A percentile compares a stretch with the other conserved stretches of the same genome.
Evolutionary conservation across 2,797 vertebrate species (phyloP).

Genomic region (Squalus acanthias): DNA sequence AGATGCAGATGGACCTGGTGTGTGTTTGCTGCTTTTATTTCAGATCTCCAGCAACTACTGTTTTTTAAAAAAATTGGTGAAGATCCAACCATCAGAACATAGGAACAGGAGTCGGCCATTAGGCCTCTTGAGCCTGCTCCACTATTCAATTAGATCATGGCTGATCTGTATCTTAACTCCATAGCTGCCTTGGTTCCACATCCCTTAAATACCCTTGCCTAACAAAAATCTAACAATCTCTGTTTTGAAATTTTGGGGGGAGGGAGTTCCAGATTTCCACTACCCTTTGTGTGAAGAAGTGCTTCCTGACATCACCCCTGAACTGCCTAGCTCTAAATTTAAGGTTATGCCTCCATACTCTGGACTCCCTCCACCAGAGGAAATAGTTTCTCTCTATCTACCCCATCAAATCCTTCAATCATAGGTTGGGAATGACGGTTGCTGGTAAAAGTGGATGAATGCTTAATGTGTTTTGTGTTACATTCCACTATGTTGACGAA

Average conservation of each 20-base stretch:
- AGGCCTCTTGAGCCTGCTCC: too few relatives aligned
- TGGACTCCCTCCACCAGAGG: background rate
- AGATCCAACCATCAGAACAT: background rate
- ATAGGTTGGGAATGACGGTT: background rate
- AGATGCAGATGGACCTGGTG: too few relatives aligned
- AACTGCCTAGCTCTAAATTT: background rate
- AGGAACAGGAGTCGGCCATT: background rate
- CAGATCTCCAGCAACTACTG: background rate
- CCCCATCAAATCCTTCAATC: background rate
- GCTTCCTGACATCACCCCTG: background rate
- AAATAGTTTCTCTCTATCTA: background rate
- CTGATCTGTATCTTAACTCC: background rate
- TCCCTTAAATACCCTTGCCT: background rate
- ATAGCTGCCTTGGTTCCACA: background rate
- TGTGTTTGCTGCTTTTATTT: too few relatives aligned
- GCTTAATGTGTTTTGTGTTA: background rate
- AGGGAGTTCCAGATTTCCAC: background rate
- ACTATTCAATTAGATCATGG: background rate
- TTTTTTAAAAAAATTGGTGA: background rate
- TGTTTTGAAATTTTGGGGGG: background rate
- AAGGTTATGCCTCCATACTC: background rate
- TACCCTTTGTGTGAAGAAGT: background rate
- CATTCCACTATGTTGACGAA: background rate
- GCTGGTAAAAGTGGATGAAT: background rate
- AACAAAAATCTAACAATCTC: background rate